Evolutionary conservation across 2,888 invertebrate genomes (phyloP).

Genomic region (Diaprepes abbreviatus): DNA sequence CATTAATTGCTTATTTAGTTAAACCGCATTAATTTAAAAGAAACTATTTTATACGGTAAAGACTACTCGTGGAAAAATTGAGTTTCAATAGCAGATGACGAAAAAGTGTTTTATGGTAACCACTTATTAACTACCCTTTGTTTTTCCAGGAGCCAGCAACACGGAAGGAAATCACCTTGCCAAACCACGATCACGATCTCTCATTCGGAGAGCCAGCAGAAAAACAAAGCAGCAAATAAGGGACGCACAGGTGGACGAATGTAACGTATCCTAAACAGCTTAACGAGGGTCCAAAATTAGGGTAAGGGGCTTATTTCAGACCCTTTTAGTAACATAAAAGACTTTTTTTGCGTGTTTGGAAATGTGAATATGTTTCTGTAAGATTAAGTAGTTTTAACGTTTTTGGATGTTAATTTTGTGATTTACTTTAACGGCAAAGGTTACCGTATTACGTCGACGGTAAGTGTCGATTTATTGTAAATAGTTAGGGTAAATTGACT

Average conservation of each 20-base stretch:
- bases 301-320: neutral
- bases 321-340: neutral
- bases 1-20: no score
- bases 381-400: neutral
- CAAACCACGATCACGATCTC: constrained; percentile 70
- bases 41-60: no score
- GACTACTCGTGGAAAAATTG: no score
- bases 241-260: constrained; percentile 77
- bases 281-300: constrained; percentile 37
- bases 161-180: constrained; percentile 56
- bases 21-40: no score
- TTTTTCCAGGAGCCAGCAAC: constrained; percentile 50
- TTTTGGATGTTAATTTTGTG: no score
- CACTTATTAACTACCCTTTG: no score
- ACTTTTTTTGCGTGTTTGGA: neutral
- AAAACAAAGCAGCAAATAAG: constrained; percentile 85
- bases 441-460: neutral
- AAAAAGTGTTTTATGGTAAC: no score
- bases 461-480: neutral
- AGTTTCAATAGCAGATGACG: no score
- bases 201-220: constrained; percentile 84
- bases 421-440: neutral
- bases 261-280: constrained; percentile 76
- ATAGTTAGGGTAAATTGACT: no score
- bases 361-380: neutral